These are phyloP conservation scores for Sylvilagus floridanus DNA, from an alignment of 2,797 vertebrate genomes.

Conservation along the genomic window DNA sequence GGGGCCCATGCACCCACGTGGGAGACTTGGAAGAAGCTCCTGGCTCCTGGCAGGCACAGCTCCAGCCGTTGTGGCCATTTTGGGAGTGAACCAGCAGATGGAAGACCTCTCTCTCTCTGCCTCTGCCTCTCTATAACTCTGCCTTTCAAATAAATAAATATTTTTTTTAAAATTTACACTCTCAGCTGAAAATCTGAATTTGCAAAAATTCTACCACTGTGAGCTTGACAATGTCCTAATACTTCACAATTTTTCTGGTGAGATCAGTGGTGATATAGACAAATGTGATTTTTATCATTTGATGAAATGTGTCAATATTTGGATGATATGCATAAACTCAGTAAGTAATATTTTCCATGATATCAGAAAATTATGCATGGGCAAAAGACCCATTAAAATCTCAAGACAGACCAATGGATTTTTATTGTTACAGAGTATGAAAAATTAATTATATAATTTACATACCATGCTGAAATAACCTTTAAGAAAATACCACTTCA, in stretches of 20 bases:
- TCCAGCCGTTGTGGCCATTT: too few species aligned
- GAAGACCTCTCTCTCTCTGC: too few species aligned
- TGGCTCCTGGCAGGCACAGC: too few species aligned
- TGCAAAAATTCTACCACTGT: not conserved
- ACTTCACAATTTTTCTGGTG: not conserved
- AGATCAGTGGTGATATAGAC: slow-evolving; percentile 1
- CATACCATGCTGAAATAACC: not conserved
- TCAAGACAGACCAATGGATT: not conserved
- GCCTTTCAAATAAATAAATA: too few species aligned
- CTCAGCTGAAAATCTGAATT: slow-evolving; percentile 1
- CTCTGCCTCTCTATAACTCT: too few species aligned
- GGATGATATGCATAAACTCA: not conserved
- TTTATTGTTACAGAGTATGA: not conserved
- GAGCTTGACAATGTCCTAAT: not conserved
- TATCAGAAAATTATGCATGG: not conserved
- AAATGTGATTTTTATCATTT: not conserved
- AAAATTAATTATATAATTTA: not conserved
- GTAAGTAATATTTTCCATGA: not conserved
- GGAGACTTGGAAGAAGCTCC: too few species aligned
- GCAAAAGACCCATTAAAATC: not conserved
- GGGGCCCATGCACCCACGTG: too few species aligned
- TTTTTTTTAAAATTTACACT: not conserved
- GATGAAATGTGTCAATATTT: not conserved
- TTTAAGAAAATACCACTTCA: not conserved
- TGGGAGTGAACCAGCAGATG: too few species aligned